Evolutionary conservation across 2,113 vertebrate species (phyloP).

Genomic region (Protobothrops mucrosquamatus): DNA sequence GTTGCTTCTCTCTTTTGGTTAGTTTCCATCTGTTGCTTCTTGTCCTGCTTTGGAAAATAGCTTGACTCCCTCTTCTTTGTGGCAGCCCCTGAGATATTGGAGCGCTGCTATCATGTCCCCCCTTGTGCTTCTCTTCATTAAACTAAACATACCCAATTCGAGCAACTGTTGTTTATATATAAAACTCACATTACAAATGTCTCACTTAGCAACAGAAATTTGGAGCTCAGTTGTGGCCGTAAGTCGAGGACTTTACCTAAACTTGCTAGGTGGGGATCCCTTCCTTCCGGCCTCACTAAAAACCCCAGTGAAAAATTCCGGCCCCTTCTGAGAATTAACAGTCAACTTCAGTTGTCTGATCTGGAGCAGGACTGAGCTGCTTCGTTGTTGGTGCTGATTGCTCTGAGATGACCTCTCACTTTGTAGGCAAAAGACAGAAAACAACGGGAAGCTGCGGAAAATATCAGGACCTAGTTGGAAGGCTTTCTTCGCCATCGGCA

Average conservation of each 20-base stretch:
- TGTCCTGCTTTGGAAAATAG: no score
- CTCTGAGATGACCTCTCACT: neutral
- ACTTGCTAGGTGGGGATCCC: neutral
- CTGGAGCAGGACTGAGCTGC: neutral
- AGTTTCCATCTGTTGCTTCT: no score
- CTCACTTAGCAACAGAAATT: no score
- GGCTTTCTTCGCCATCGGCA: slow-evolving; percentile 78
- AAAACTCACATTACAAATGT: neutral
- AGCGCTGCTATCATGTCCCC: no score
- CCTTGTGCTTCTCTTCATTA: no score
- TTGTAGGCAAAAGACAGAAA: slow-evolving; percentile 64
- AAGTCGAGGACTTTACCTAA: no score
- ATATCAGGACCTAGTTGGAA: slow-evolving; percentile 77
- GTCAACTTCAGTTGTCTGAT: neutral
- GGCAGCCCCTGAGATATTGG: no score
- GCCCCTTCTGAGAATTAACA: neutral
- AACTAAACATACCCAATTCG: no score
- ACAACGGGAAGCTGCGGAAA: slow-evolving; percentile 68
- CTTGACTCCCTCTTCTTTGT: no score
- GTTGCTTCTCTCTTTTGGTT: no score
- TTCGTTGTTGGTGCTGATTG: slow-evolving; percentile 11
- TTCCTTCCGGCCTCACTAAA: neutral
- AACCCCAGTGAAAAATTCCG: neutral
- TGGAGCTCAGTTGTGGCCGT: no score
- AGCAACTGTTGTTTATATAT: no score